These are phyloP conservation scores for Clostera curtula DNA, from an alignment of 2,888 invertebrate species.

Conservation along the genomic window DNA sequence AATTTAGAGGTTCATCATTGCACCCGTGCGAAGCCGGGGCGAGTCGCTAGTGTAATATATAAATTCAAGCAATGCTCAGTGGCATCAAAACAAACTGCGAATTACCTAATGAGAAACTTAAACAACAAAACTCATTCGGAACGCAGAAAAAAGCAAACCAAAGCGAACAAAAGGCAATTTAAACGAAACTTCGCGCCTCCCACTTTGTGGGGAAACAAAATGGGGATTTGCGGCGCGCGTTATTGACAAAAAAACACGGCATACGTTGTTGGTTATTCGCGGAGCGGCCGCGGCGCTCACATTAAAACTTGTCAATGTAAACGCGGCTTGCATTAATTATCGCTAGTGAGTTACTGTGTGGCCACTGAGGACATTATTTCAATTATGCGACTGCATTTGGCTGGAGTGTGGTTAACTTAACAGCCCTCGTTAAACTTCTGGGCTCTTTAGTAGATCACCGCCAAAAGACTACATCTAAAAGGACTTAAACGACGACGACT, in stretches of 20 bases:
- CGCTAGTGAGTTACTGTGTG: constrained; percentile 9
- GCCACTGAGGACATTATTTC: constrained; percentile 8
- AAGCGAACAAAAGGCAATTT: constrained; percentile 6
- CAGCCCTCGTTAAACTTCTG: no score
- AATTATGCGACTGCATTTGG: no score
- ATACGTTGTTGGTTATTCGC: constrained; percentile 23
- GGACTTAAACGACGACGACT: no score
- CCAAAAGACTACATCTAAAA: no score
- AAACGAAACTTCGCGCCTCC: constrained; percentile 5
- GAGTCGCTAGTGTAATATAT: no score
- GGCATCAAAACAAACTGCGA: no score
- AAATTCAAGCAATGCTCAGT: no score
- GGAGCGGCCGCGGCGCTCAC: constrained; percentile 21
- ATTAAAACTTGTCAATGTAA: constrained; percentile 33
- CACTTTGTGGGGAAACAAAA: constrained; percentile 5
- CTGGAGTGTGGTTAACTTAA: no score
- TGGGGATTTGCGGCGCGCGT: neutral
- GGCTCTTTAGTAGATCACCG: no score
- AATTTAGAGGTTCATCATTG: no score
- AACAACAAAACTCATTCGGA: constrained; percentile 6
- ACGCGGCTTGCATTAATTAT: constrained; percentile 30
- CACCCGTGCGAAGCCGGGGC: no score
- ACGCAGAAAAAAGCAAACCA: constrained; percentile 9
- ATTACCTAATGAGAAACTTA: no score
- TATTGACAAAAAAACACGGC: constrained; percentile 8